These are phyloP conservation scores for Philaethria dido DNA, from an alignment of 2,888 invertebrate species.

Conservation along the genomic window DNA sequence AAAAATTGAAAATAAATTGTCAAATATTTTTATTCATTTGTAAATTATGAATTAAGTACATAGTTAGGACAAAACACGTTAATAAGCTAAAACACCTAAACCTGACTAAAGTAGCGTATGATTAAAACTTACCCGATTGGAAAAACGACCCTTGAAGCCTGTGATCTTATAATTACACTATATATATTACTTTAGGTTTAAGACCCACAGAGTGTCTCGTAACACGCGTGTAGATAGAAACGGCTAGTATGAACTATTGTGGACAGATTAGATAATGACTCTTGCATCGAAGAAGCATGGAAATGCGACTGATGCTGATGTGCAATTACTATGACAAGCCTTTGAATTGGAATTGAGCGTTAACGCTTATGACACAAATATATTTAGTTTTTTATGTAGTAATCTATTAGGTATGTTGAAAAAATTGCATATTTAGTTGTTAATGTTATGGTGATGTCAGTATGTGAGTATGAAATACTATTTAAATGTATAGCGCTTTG, in stretches of 20 bases:
- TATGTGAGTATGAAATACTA: neutral
- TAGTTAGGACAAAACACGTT: neutral
- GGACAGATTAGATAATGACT: constrained; percentile 69
- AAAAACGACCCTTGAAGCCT: constrained; percentile 29
- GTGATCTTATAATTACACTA: constrained; percentile 29
- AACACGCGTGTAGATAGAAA: constrained; percentile 30
- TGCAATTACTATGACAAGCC: constrained; percentile 37
- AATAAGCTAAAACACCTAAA: constrained; percentile 10
- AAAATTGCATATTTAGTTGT: neutral
- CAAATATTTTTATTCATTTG: no score
- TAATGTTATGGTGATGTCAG: constrained; percentile 13
- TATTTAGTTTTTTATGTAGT: constrained; percentile 9
- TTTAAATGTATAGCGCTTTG: neutral
- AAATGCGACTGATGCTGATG: constrained; percentile 42
- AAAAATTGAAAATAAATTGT: no score
- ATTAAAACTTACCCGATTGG: constrained; percentile 37
- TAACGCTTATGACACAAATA: constrained; percentile 1
- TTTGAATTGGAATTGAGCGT: constrained; percentile 2
- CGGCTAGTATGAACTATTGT: constrained; percentile 53
- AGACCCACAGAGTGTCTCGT: constrained; percentile 26
- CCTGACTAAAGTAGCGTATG: constrained; percentile 20
- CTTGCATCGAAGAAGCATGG: constrained; percentile 60
- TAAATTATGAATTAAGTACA: no score
- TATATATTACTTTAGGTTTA: constrained; percentile 14
- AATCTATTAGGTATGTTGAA: neutral